Percentiles rank a stretch among this genome's conserved stretches.
Conservation (phyloP, 2,888 invertebrate species). For the Chrysopilus asiliformis region DNA sequence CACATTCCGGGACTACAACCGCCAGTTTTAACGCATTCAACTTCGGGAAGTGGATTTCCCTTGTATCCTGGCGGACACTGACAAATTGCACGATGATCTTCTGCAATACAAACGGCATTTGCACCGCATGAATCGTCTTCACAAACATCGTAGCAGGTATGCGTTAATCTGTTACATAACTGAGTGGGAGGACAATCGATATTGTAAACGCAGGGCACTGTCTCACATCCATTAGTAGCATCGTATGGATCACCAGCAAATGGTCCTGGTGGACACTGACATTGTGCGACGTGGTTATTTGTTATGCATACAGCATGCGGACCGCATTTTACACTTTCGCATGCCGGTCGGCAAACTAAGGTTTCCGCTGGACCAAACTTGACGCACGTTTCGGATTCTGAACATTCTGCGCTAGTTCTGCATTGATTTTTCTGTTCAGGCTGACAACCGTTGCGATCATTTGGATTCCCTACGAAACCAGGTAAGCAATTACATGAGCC, state of each 20-base stretch:
- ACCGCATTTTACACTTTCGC: slow-evolving; percentile 64
- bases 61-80: slow-evolving; percentile 76
- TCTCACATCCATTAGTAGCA: slow-evolving; percentile 54
- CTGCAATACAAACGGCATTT: slow-evolving; percentile 78
- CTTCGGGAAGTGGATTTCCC: slow-evolving; percentile 71
- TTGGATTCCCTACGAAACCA: slow-evolving; percentile 80
- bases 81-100: slow-evolving; percentile 68
- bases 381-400: slow-evolving; percentile 68
- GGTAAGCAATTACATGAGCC: slow-evolving; percentile 72
- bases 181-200: slow-evolving; percentile 68
- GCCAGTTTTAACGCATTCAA: slow-evolving; percentile 59
- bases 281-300: slow-evolving; percentile 79
- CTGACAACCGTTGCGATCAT: slow-evolving; percentile 76
- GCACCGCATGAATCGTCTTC: slow-evolving; percentile 69
- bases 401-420: slow-evolving; percentile 63
- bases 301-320: slow-evolving; percentile 78
- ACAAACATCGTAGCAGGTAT: slow-evolving; percentile 71
- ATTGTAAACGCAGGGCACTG: slow-evolving; percentile 77
- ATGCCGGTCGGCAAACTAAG: slow-evolving; percentile 62
- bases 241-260: slow-evolving; percentile 79
- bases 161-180: slow-evolving; percentile 68
- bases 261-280: slow-evolving; percentile 78
- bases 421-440: slow-evolving; percentile 61
- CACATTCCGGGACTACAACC: slow-evolving; percentile 67
- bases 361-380: slow-evolving; percentile 41